These are phyloP conservation scores for Podarcis muralis DNA, from an alignment of 2,113 vertebrate genomes.

Conservation along the genomic window DNA sequence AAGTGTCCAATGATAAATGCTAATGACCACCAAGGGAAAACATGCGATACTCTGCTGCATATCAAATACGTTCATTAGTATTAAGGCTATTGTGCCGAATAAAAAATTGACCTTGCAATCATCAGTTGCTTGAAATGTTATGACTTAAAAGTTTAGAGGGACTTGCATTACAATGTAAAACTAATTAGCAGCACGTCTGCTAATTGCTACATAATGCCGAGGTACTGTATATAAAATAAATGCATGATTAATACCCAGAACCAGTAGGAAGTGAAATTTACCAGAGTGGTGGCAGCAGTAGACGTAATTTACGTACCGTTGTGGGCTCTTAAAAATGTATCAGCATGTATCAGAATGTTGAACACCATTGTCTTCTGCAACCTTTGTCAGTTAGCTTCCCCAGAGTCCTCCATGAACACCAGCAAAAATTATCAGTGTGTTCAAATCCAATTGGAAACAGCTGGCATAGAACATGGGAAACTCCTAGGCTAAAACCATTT, in stretches of 20 bases:
- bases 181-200: conserved; percentile 76
- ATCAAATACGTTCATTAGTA: conserved; percentile 75
- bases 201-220: conserved; percentile 74
- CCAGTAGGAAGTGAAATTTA: conserved; percentile 39
- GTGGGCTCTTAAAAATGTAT: conserved; percentile 27
- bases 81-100: conserved; percentile 57
- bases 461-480: neutral
- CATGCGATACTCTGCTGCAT: conserved; percentile 62
- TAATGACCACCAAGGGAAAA: conserved; percentile 72
- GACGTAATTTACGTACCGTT: conserved; percentile 5
- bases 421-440: neutral
- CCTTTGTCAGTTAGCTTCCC: neutral
- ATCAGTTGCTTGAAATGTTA: conserved; percentile 71
- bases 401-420: neutral
- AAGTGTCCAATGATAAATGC: conserved; percentile 71
- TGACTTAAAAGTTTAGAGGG: conserved; percentile 75
- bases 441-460: neutral
- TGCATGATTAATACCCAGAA: conserved; percentile 35
- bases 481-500: accelerated
- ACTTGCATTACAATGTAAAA: conserved; percentile 76
- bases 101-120: conserved; percentile 73
- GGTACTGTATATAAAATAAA: conserved; percentile 66
- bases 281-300: conserved; percentile 10
- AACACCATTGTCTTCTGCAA: conserved; percentile 2
- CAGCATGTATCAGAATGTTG: conserved; percentile 12